Conservation (phyloP, 2,113 vertebrate genomes). For the Heterocephalus glaber region DNA sequence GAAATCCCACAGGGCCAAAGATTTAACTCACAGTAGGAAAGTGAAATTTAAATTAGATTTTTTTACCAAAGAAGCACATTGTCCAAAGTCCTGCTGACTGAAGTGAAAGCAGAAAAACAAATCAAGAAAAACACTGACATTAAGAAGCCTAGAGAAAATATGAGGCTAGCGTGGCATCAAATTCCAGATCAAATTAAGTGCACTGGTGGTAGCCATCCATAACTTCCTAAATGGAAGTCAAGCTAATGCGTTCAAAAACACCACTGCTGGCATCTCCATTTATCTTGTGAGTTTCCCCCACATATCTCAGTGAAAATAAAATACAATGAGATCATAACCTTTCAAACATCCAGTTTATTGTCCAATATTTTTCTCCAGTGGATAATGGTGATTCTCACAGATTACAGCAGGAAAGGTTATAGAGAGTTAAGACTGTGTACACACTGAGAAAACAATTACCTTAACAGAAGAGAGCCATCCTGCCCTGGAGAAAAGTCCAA, state of each 20-base stretch:
- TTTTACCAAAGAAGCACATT: background rate
- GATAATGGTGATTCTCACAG: conserved; percentile 32
- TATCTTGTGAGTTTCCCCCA: background rate
- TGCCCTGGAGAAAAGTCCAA: accelerated
- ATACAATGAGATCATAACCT: conserved; percentile 8
- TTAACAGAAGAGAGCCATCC: background rate
- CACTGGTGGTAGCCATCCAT: accelerated
- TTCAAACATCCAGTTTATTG: background rate
- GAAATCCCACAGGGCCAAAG: background rate
- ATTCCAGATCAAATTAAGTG: background rate
- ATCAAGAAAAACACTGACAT: background rate
- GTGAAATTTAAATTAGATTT: background rate
- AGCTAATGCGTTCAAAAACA: background rate
- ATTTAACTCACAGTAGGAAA: background rate
- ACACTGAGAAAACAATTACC: background rate
- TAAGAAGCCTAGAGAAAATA: background rate
- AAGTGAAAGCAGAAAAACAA: background rate
- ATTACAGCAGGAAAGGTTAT: background rate
- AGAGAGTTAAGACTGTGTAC: too few relatives aligned
- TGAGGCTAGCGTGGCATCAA: background rate
- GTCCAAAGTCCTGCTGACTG: background rate
- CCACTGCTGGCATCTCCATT: background rate
- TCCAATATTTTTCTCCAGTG: background rate
- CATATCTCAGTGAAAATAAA: background rate
- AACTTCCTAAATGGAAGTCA: background rate